A percentile compares a stretch with the other conserved stretches of the same genome.
Evolutionary conservation across 2,797 vertebrate species (phyloP).

Genomic region (Heteromormyrus szaboi): DNA sequence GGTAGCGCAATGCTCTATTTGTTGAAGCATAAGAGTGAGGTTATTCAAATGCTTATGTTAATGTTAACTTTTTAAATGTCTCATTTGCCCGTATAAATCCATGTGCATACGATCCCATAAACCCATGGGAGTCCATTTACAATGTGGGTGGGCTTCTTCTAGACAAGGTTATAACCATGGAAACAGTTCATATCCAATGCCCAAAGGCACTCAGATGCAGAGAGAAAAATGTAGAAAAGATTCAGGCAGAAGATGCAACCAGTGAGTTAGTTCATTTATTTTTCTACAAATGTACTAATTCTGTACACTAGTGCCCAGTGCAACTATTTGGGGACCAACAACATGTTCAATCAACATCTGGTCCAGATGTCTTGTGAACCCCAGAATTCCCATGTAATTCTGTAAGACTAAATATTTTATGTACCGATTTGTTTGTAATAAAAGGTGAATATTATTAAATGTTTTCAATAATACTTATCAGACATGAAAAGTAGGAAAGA

Average conservation of each 20-base stretch:
- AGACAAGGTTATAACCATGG: neutral
- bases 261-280: neutral
- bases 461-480: neutral
- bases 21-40: neutral
- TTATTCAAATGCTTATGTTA: neutral
- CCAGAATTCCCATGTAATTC: neutral
- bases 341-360: neutral
- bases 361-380: neutral
- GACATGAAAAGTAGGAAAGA: neutral
- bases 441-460: neutral
- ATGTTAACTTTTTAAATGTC: neutral
- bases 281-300: neutral
- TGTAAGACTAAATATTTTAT: neutral
- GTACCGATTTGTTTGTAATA: neutral
- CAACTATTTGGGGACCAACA: neutral
- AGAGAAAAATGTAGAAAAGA: neutral
- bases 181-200: neutral
- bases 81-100: neutral
- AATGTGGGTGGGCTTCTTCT: neutral
- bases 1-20: neutral
- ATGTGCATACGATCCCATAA: neutral
- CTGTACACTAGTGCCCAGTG: neutral
- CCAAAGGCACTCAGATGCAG: neutral
- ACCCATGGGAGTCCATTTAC: neutral
- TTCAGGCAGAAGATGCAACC: neutral